Conservation (phyloP, 2,113 vertebrate species). For the Mastomys coucha region DNA sequence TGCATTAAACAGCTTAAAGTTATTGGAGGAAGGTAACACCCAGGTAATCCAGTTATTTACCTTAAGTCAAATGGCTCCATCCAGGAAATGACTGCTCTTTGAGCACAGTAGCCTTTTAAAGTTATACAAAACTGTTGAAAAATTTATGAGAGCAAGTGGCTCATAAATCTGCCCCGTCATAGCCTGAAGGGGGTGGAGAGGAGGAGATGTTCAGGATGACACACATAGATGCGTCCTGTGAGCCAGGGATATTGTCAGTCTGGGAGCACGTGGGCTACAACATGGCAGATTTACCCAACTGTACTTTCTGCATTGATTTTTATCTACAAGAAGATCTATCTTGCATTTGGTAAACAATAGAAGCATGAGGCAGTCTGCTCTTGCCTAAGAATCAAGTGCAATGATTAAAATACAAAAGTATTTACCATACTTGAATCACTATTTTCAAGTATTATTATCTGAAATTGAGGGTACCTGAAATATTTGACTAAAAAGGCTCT, state of each 20-base stretch:
- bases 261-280: neutral
- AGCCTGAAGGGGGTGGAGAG: neutral
- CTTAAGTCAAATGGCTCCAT: constrained; percentile 76
- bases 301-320: constrained; percentile 31
- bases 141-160: constrained; percentile 28
- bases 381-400: neutral
- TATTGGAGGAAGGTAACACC: constrained; percentile 66
- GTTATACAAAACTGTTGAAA: constrained; percentile 63
- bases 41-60: constrained; percentile 82
- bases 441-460: constrained; percentile 37
- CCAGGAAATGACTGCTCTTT: constrained; percentile 74
- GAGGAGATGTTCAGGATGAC: neutral
- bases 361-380: neutral
- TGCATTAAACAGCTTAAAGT: constrained; percentile 81
- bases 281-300: neutral
- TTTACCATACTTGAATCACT: neutral
- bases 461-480: neutral
- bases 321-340: neutral
- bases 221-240: neutral
- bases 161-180: constrained; percentile 33
- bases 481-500: constrained; percentile 41
- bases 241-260: neutral
- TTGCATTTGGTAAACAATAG: neutral
- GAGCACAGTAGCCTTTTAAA: constrained; percentile 66
- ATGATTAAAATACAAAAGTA: constrained; percentile 27